Conservation (phyloP, 2,797 vertebrate genomes). For the Paratrypauchen microcephalus region DNA sequence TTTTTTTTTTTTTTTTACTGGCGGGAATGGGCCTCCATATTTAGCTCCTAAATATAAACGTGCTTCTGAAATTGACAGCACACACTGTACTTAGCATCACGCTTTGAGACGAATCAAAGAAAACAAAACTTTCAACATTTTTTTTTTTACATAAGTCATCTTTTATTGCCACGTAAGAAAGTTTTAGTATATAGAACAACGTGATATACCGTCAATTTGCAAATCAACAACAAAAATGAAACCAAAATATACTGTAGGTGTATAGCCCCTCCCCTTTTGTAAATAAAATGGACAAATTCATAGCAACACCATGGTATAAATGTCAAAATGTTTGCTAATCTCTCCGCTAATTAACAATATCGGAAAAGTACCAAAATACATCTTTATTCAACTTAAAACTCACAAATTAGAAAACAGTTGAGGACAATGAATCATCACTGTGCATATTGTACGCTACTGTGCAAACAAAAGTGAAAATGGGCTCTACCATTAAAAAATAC, state of each 20-base stretch:
- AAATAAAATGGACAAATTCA: slow-evolving; percentile 67
- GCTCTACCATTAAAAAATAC: slow-evolving; percentile 71
- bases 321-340: slow-evolving; percentile 71
- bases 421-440: slow-evolving; percentile 70
- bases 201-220: slow-evolving; percentile 87
- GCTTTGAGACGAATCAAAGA: slow-evolving; percentile 23
- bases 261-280: slow-evolving; percentile 77
- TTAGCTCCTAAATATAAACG: slow-evolving; percentile 23
- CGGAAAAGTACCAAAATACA: slow-evolving; percentile 78
- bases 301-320: slow-evolving; percentile 77
- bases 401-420: slow-evolving; percentile 72
- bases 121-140: slow-evolving; percentile 26
- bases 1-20: too few relatives aligned
- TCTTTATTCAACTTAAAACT: slow-evolving; percentile 67
- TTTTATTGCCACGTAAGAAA: slow-evolving; percentile 99
- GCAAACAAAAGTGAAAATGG: slow-evolving; percentile 69
- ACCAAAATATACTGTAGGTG: slow-evolving; percentile 72
- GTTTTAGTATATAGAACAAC: slow-evolving; percentile 95
- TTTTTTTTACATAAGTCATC: slow-evolving; percentile 72
- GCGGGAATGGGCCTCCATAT: too few relatives aligned
- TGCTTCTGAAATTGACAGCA: slow-evolving; percentile 15
- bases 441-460: slow-evolving; percentile 76
- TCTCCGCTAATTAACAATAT: slow-evolving; percentile 67
- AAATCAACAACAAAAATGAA: slow-evolving; percentile 84
- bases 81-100: slow-evolving; percentile 34